Conservation (phyloP, 2,888 invertebrate species). For the Cerastis leucographa region DNA sequence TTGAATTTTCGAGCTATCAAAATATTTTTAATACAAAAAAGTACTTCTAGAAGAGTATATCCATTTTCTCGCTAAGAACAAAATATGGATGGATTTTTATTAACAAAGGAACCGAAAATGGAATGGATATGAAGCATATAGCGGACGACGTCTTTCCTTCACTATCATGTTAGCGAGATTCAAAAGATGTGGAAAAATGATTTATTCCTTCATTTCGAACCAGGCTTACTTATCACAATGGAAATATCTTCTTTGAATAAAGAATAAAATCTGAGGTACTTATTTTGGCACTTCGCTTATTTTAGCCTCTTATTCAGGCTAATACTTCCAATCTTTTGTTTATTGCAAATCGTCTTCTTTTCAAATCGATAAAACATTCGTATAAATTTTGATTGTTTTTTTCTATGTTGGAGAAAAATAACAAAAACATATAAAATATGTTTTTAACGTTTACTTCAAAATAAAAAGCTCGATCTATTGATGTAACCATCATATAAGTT, state of each 20-base stretch:
- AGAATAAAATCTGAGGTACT: slow-evolving; percentile 39
- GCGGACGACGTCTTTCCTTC: slow-evolving; percentile 51
- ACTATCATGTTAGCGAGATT: slow-evolving; percentile 56
- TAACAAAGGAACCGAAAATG: slow-evolving; percentile 55
- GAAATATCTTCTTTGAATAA: slow-evolving; percentile 44
- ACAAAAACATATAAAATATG: too few relatives aligned
- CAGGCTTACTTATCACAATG: slow-evolving; percentile 55
- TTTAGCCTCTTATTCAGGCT: background rate
- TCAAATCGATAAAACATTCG: background rate
- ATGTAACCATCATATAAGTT: too few relatives aligned
- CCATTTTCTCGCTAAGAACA: slow-evolving; percentile 21
- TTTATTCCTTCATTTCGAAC: slow-evolving; percentile 60
- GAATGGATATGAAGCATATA: slow-evolving; percentile 57
- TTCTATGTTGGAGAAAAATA: too few relatives aligned
- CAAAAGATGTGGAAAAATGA: slow-evolving; percentile 64
- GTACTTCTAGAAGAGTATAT: background rate
- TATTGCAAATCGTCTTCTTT: background rate
- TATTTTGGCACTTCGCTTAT: background rate
- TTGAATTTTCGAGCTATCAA: background rate
- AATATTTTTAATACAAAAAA: slow-evolving; percentile 18
- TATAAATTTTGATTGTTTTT: too few relatives aligned
- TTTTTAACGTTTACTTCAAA: too few relatives aligned
- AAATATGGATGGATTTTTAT: slow-evolving; percentile 55
- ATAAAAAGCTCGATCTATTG: too few relatives aligned
- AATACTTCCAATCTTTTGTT: background rate